Evolutionary conservation across 1,140 invertebrate genomes (phyloP), one percentile per base, ranked within the genome.

Genomic region (Lethrus apterus): DNA sequence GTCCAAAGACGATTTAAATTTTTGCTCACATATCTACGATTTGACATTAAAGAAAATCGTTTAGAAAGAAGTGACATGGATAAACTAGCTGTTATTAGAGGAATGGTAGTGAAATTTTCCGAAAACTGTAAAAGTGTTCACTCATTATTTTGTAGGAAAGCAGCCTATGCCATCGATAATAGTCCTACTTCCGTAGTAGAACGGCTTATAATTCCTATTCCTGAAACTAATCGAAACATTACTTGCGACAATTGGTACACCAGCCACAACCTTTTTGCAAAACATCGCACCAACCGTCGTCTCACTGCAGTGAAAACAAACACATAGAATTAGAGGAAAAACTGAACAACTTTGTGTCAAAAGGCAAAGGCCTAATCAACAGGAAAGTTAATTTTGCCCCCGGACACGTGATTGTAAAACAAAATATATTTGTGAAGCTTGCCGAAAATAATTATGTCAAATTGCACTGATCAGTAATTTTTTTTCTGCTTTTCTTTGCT

Each of bases 221-320:
- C 11, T 23, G 42, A 38, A 3, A 26, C 24, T 18, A 40, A 23
- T 19, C 34, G 47, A 34, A 50, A 56, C 34, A 24, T 56, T 15
- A 50, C 51, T 4, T 33, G 38, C 13, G 41, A 56, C 34, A 50
- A 53, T 32, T 56, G 48, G 51, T 51, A 47, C 29, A 54, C 48
- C 13, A 44, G 31, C 7, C 26, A 51, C 13, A 4, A n/a, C 13
- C 23, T 56, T 8, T 23, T 51, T 34, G 40, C 11, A 14, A 44
- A 41, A 17, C 35, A 46, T n/a, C 36, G 50, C 61, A 45, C 56
- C 15, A 52, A 58, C 32, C 55, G 63, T 43, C 59, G 58, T 2
- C 44, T 64, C 21, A 65, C 57, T 17, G 35, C 59, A 21, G 54
- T 59, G n/a, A n/a, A n/a, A n/a, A n/a, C n/a, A n/a, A n/a, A n/a